A percentile compares a stretch with the other conserved stretches of the same genome.
These are phyloP conservation scores for Drosophila pullipes DNA, from an alignment of 2,888 invertebrate genomes.

Conservation along the genomic window DNA sequence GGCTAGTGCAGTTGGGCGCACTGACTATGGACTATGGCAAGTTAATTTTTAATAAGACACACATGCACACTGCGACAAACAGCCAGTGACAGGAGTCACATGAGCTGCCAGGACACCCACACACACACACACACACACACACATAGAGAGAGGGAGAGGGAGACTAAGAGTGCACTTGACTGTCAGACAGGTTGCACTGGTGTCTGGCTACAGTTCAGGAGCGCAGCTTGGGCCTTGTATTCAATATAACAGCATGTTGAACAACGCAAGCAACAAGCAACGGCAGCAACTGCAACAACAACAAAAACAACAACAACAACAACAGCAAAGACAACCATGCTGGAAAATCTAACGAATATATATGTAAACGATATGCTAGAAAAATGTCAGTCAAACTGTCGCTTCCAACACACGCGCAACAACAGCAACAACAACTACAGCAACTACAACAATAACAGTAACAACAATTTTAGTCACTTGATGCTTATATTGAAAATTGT, in stretches of 20 bases:
- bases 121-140: not conserved
- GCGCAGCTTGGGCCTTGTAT: slow-evolving; percentile 61
- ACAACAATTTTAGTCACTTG: slow-evolving; percentile 76
- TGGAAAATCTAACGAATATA: slow-evolving; percentile 77
- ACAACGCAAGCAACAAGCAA: slow-evolving; percentile 74
- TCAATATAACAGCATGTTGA: slow-evolving; percentile 79
- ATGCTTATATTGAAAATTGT: slow-evolving; percentile 83
- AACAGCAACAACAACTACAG: slow-evolving; percentile 43
- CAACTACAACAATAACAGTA: slow-evolving; percentile 23
- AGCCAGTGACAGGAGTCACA: slow-evolving; percentile 77
- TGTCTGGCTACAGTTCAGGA: slow-evolving; percentile 43
- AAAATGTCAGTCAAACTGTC: slow-evolving; percentile 85
- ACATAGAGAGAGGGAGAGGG: slow-evolving; percentile 13
- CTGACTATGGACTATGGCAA: slow-evolving; percentile 43
- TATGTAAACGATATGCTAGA: slow-evolving; percentile 83
- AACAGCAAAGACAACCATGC: slow-evolving; percentile 27
- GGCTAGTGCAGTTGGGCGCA: slow-evolving; percentile 44
- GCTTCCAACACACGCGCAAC: slow-evolving; percentile 83
- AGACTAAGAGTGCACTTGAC: slow-evolving; percentile 28
- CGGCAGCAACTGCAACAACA: slow-evolving; percentile 38
- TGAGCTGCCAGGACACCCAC: slow-evolving; percentile 46
- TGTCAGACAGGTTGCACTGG: slow-evolving; percentile 69
- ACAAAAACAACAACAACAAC: slow-evolving; percentile 15
- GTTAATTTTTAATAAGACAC: slow-evolving; percentile 76
- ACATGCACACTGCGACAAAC: slow-evolving; percentile 56